Evolutionary conservation across 2,888 invertebrate genomes (phyloP), one percentile per base, ranked within the genome.

Genomic region (Eupithecia exiguata): DNA sequence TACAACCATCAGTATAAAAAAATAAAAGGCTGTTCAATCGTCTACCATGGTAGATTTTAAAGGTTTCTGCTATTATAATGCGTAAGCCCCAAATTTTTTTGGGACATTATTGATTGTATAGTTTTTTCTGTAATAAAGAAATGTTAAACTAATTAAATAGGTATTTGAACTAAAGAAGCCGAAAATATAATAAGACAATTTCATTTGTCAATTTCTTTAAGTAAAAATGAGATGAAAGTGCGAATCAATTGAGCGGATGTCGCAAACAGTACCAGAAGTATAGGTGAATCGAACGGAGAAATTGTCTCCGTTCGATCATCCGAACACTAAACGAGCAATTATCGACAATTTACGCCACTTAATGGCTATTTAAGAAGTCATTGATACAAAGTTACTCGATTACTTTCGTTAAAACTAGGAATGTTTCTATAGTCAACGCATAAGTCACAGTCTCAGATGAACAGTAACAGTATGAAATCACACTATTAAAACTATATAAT

Each of bases 291-390:
- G 72, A 77, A 72, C 74, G 70, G 69, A 70, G 74, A 69, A 75
- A 75, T 72, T 71, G 71, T 68, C 66, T 35, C 63, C n/a, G n/a
- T n/a, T n/a, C n/a, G n/a, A n/a, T 35, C 49, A 68, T 77, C 68
- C 69, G 61, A 62, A 7, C 74, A 72, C 69, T 74, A 62, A 72
- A 77, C 73, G 68, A 14, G 21, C 74, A 77, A 81, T 79, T 74
- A 74, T 72, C 58, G 49, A 30, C 71, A 21, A 21, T 80, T 74
- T 70, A 78, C 65, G 35, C 14, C 74, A 77, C 77, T 77, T 78
- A 75, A 77, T 65, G 30, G 43, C 43, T 16, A 16, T 43, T 43
- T 43, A 46, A 46, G 49, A 49, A 49, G 49, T n/a, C n/a, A 46
- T 14, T 66, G 38, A 53, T 69, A 74, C 40, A 69, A n/a, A 63